phyloP scores from a whole-genome alignment of 2,888 invertebrate species.

The Pasiphila rectangulata region DNA sequence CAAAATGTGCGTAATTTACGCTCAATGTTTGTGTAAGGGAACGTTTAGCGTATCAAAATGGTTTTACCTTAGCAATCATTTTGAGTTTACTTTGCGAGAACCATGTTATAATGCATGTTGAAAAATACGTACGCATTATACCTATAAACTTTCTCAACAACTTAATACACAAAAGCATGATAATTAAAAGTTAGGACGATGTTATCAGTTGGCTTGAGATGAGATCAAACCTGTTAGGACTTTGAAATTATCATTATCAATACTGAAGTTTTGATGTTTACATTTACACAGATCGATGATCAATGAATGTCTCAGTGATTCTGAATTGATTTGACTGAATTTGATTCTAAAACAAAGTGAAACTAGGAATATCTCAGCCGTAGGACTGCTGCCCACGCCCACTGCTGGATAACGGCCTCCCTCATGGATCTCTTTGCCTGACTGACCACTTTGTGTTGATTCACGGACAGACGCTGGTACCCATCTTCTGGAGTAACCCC shows the following conservation, averaged over 20 bases:
- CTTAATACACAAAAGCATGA: constrained; percentile 7
- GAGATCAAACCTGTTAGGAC: background rate
- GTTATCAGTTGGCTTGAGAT: constrained; percentile 4
- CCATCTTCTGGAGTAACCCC: too few species aligned
- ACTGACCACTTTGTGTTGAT: too few species aligned
- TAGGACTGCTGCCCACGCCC: too few species aligned
- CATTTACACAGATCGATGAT: background rate
- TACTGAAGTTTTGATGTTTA: background rate
- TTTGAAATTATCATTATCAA: background rate
- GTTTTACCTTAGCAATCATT: constrained; percentile 24
- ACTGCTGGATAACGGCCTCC: too few species aligned
- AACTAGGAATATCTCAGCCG: too few species aligned
- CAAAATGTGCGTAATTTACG: constrained; percentile 65
- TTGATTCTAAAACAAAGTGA: too few species aligned
- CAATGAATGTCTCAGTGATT: too few species aligned
- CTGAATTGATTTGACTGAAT: too few species aligned
- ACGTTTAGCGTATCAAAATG: constrained; percentile 53
- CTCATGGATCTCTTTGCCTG: too few species aligned
- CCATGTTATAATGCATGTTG: constrained; percentile 11
- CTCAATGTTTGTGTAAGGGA: constrained; percentile 55
- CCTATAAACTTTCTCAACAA: constrained; percentile 10
- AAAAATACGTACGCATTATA: constrained; percentile 7
- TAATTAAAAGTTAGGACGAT: constrained; percentile 12
- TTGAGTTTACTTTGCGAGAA: constrained; percentile 19
- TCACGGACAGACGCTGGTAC: too few species aligned